Conservation (phyloP, 2,888 invertebrate genomes). For the Sarcophaga caerulescens region DNA sequence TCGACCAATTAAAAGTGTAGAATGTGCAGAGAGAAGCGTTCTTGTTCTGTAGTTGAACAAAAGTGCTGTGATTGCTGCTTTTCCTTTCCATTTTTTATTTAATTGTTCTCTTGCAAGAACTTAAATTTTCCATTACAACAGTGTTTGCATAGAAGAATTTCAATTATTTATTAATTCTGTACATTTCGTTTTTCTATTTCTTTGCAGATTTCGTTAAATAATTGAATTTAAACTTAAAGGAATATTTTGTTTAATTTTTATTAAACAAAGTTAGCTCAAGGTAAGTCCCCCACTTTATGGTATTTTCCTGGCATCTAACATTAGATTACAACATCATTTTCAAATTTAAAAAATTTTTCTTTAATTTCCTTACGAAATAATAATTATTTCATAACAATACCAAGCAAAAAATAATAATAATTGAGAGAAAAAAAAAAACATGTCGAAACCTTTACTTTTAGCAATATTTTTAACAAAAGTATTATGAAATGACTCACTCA, state of each 20-base stretch:
- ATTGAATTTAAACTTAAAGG: not conserved
- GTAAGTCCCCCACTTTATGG: constrained; percentile 12
- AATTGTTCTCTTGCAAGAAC: not conserved
- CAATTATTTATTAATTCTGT: not conserved
- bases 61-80: not conserved
- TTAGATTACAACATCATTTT: not conserved
- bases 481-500: not conserved
- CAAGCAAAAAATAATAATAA: not conserved
- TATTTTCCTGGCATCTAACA: not conserved
- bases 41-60: no score
- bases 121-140: no score
- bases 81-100: not conserved
- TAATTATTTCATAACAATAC: not conserved
- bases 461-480: constrained; percentile 1
- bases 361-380: not conserved
- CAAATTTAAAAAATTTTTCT: not conserved
- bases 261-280: constrained; percentile 44
- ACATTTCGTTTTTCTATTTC: not conserved
- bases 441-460: not conserved
- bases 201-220: constrained; percentile 26
- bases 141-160: not conserved
- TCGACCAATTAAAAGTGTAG: not conserved
- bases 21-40: not conserved
- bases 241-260: not conserved
- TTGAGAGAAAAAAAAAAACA: not conserved